These are phyloP conservation scores for Meliscaeva auricollis DNA, from an alignment of 2,888 invertebrate genomes.

Conservation along the genomic window DNA sequence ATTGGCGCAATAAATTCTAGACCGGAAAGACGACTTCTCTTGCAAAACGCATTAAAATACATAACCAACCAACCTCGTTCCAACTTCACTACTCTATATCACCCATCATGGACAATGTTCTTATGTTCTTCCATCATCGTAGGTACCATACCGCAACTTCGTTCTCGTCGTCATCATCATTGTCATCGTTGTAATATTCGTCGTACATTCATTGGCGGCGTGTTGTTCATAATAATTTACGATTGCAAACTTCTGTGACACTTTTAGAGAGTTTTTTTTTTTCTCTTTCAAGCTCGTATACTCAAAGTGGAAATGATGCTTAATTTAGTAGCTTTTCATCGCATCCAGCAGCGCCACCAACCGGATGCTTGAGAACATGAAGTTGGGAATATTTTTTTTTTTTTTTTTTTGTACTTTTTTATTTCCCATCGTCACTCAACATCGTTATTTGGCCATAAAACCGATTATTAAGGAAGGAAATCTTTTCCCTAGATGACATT, in stretches of 20 bases:
- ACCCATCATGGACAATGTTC: background rate
- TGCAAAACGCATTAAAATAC: conserved; percentile 24
- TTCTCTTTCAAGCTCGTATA: background rate
- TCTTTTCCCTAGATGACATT: conserved; percentile 48
- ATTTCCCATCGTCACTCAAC: background rate
- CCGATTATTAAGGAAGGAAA: conserved; percentile 69
- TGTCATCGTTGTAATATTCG: too few species aligned
- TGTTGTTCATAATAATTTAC: conserved; percentile 68
- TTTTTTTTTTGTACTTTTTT: conserved; percentile 1
- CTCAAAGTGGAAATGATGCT: conserved; percentile 26
- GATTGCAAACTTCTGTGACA: conserved; percentile 59
- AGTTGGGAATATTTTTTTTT: conserved; percentile 4
- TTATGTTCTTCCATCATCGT: background rate
- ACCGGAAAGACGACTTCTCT: conserved; percentile 25
- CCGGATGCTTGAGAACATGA: background rate
- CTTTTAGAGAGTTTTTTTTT: background rate
- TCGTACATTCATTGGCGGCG: conserved; percentile 31
- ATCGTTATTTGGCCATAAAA: conserved; percentile 70
- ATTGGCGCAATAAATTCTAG: conserved; percentile 48
- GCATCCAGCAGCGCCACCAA: background rate
- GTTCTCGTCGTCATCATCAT: too few species aligned
- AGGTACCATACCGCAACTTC: too few species aligned
- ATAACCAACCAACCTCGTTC: background rate
- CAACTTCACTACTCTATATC: background rate
- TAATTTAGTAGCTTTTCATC: conserved; percentile 17